phyloP scores from a whole-genome alignment of 1,140 invertebrate genomes.

The Portunus trituberculatus region DNA sequence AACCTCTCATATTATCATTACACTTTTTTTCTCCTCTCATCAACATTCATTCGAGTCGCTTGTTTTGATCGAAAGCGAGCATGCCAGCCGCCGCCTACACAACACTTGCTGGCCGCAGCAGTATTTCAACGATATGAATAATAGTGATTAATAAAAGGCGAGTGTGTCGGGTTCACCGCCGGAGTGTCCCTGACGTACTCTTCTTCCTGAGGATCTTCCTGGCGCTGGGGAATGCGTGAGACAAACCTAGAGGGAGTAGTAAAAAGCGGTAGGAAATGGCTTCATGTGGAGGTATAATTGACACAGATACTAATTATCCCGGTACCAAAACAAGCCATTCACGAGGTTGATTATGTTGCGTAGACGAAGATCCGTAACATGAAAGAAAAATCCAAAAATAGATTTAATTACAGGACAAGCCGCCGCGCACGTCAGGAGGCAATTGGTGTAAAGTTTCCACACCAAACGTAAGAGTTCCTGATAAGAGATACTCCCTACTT shows the following conservation, averaged over 20 bases:
- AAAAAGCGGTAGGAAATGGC: too few relatives aligned
- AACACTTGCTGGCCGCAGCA: not conserved
- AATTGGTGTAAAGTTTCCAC: slow-evolving; percentile 5
- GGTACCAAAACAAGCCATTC: not conserved
- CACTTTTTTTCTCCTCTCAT: not conserved
- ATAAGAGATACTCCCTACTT: not conserved
- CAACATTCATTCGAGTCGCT: not conserved
- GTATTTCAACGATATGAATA: not conserved
- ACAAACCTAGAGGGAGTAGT: not conserved
- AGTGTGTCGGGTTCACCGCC: not conserved
- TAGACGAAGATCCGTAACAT: not conserved
- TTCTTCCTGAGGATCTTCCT: not conserved
- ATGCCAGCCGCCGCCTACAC: not conserved
- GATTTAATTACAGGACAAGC: not conserved
- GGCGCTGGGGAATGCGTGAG: not conserved
- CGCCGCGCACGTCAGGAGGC: not conserved
- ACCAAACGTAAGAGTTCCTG: not conserved
- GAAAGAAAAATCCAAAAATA: not conserved
- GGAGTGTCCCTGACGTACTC: not conserved
- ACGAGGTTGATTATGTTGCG: not conserved
- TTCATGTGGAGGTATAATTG: not conserved
- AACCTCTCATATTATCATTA: not conserved
- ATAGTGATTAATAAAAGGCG: not conserved
- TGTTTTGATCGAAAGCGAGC: not conserved
- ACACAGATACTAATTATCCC: not conserved